Evolutionary conservation across 2,797 vertebrate species (phyloP).

Genomic region (Sternotherus odoratus): DNA sequence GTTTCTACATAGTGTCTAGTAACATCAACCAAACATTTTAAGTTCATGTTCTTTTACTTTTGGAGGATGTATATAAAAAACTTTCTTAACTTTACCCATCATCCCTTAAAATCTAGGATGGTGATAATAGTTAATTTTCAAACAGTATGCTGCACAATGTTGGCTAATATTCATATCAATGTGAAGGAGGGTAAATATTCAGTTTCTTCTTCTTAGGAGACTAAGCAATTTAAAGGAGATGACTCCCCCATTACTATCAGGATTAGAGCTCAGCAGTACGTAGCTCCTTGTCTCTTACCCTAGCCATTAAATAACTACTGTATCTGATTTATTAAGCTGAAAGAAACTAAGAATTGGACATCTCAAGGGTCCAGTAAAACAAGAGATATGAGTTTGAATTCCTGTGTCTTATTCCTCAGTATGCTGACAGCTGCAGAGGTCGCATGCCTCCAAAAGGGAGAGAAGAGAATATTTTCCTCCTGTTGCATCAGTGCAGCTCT

Average conservation of each 20-base stretch:
- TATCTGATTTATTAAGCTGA: no score
- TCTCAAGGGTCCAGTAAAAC: no score
- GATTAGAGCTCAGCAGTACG: neutral
- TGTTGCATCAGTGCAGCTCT: no score
- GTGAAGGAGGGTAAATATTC: neutral
- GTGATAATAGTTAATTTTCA: neutral
- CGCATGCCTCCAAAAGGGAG: no score
- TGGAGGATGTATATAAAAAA: neutral
- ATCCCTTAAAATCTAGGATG: neutral
- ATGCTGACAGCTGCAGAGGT: no score
- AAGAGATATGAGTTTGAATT: no score
- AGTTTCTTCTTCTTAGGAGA: neutral
- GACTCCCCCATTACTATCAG: neutral
- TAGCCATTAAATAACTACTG: no score
- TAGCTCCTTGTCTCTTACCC: no score
- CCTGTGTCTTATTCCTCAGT: no score
- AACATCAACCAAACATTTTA: neutral
- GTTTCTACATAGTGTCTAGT: neutral
- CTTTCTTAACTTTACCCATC: neutral
- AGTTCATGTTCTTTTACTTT: neutral
- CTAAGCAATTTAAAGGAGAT: neutral
- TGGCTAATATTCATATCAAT: neutral
- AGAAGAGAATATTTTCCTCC: no score
- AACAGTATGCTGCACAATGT: neutral
- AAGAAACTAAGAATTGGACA: no score